Percentiles rank a stretch among this genome's conserved stretches.
These are phyloP conservation scores for Morphnarchus princeps DNA, from an alignment of 2,113 vertebrate genomes.

Conservation along the genomic window DNA sequence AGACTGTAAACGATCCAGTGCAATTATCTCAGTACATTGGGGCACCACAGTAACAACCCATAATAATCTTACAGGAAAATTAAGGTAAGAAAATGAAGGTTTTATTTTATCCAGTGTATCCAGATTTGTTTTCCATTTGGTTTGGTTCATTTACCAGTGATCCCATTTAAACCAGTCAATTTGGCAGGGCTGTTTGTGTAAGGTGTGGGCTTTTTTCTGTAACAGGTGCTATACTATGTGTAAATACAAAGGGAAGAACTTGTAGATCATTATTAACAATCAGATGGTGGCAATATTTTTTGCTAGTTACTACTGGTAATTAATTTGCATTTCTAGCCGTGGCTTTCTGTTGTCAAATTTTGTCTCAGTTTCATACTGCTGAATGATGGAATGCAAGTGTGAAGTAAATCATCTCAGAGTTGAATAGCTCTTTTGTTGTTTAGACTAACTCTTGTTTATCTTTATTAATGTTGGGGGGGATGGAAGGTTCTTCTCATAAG, in stretches of 20 bases:
- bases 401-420: conserved; percentile 32
- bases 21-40: conserved; percentile 39
- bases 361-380: conserved; percentile 32
- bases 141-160: conserved; percentile 31
- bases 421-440: conserved; percentile 28
- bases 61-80: conserved; percentile 27
- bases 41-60: conserved; percentile 11
- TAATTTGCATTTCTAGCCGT: conserved; percentile 32
- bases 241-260: conserved; percentile 67
- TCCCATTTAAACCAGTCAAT: conserved; percentile 49
- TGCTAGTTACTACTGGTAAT: conserved; percentile 43
- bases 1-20: neutral
- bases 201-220: conserved; percentile 52
- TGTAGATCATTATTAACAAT: conserved; percentile 36
- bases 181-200: conserved; percentile 48
- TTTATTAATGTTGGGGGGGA: neutral
- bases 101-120: conserved; percentile 45
- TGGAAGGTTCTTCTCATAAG: neutral
- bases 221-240: conserved; percentile 73
- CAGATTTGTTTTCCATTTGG: conserved; percentile 44
- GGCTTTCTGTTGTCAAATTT: conserved; percentile 55
- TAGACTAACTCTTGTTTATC: conserved; percentile 25
- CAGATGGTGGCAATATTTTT: conserved; percentile 61
- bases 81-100: conserved; percentile 34
- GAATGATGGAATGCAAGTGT: conserved; percentile 22